Evolutionary conservation across 2,113 vertebrate species (phyloP).

Genomic region (Hippocampus comes): DNA sequence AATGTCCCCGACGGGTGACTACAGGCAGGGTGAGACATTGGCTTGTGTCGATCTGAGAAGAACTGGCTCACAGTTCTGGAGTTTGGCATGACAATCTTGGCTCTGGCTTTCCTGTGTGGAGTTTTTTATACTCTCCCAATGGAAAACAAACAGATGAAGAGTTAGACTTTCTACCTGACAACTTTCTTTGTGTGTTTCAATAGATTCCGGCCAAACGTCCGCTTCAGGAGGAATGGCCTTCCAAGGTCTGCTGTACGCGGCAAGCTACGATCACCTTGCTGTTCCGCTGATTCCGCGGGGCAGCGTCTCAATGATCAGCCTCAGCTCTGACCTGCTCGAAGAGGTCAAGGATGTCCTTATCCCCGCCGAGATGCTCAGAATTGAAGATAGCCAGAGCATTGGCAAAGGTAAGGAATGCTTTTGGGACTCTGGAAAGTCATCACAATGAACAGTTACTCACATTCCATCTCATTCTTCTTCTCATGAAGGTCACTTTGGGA

Average conservation of each 20-base stretch:
- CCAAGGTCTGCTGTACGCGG: constrained; percentile 55
- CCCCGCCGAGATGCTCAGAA: constrained; percentile 76
- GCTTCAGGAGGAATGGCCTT: constrained; percentile 39
- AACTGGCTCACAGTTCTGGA: neutral
- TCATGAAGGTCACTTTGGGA: constrained; percentile 87
- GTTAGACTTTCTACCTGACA: neutral
- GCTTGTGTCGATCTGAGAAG: neutral
- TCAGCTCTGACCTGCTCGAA: constrained; percentile 78
- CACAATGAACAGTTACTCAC: neutral
- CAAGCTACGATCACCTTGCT: constrained; percentile 56
- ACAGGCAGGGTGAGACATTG: constrained; percentile 63
- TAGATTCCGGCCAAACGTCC: constrained; percentile 38
- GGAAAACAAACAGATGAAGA: neutral
- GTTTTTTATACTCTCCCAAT: neutral
- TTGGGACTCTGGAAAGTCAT: no score
- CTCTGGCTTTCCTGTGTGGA: no score
- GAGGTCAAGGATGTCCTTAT: constrained; percentile 95
- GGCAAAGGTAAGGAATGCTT: constrained; percentile 81
- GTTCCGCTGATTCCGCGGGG: constrained; percentile 75
- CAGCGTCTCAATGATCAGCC: constrained; percentile 71
- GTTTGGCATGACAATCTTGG: neutral
- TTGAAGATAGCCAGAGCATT: constrained; percentile 79
- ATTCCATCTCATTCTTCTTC: neutral
- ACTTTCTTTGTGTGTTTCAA: constrained; percentile 4
- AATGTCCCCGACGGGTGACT: constrained; percentile 62